Conservation (phyloP, 2,888 invertebrate species). For the Tinea semifulvella region DNA sequence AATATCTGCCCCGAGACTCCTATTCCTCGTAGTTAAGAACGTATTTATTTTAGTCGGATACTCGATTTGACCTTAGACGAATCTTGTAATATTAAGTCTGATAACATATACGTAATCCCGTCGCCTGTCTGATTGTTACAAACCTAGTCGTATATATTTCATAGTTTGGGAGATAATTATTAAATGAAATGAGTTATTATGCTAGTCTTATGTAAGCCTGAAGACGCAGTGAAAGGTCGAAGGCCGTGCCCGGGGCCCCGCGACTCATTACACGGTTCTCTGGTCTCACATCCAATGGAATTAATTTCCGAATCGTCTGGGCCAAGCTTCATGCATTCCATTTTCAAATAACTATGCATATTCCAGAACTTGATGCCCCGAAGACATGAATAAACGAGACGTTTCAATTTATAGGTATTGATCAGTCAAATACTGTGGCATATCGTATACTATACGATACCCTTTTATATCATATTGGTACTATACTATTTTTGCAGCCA, state of each 20-base stretch:
- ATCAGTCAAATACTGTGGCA: not conserved
- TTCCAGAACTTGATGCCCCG: constrained; percentile 6
- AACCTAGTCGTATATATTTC: too few species aligned
- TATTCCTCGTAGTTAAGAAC: too few species aligned
- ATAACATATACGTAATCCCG: too few species aligned
- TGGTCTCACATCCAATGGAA: constrained; percentile 35
- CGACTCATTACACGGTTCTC: constrained; percentile 33
- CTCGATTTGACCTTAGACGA: too few species aligned
- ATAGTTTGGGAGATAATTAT: too few species aligned
- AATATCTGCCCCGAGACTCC: too few species aligned
- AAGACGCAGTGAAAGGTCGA: constrained; percentile 12
- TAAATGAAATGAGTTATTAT: constrained; percentile 1
- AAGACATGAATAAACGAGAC: constrained; percentile 10
- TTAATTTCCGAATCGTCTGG: constrained; percentile 41
- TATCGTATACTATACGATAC: too few species aligned
- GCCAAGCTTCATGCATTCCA: constrained; percentile 32
- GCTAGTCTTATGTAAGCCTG: constrained; percentile 6
- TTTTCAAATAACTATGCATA: constrained; percentile 13
- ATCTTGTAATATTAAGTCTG: too few species aligned
- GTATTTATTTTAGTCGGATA: too few species aligned
- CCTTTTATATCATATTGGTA: too few species aligned
- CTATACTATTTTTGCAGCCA: too few species aligned
- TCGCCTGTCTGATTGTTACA: too few species aligned
- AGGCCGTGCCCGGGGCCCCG: constrained; percentile 13
- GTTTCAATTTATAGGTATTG: not conserved